Percentiles rank a stretch among this genome's conserved stretches.
Conservation (phyloP, 2,797 vertebrate species). For the Thamnophis elegans region DNA sequence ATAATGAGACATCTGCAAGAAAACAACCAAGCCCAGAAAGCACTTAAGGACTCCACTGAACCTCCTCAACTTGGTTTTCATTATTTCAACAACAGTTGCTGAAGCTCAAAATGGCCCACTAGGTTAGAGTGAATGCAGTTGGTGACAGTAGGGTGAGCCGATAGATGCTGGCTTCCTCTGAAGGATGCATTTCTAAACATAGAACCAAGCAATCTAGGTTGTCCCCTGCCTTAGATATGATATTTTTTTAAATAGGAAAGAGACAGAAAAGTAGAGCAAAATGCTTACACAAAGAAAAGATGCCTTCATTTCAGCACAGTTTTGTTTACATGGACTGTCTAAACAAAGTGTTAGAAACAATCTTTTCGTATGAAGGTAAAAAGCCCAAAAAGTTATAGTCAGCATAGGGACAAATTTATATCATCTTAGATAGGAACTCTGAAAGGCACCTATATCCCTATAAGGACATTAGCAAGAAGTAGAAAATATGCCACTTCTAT, state of each 20-base stretch:
- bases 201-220: neutral
- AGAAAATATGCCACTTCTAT: neutral
- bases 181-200: neutral
- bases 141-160: neutral
- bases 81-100: neutral
- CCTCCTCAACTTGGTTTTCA: neutral
- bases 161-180: neutral
- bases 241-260: neutral
- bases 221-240: neutral
- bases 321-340: neutral
- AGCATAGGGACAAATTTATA: neutral
- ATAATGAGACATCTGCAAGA: neutral
- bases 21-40: neutral
- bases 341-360: neutral
- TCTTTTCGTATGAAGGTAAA: neutral
- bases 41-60: neutral
- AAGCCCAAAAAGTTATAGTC: neutral
- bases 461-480: neutral
- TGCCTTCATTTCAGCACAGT: neutral
- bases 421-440: neutral
- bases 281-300: neutral
- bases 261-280: neutral
- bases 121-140: neutral
- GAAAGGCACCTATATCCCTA: neutral
- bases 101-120: neutral